These are phyloP conservation scores for Bothrops jararaca DNA, from an alignment of 2,113 vertebrate species.

Conservation along the genomic window DNA sequence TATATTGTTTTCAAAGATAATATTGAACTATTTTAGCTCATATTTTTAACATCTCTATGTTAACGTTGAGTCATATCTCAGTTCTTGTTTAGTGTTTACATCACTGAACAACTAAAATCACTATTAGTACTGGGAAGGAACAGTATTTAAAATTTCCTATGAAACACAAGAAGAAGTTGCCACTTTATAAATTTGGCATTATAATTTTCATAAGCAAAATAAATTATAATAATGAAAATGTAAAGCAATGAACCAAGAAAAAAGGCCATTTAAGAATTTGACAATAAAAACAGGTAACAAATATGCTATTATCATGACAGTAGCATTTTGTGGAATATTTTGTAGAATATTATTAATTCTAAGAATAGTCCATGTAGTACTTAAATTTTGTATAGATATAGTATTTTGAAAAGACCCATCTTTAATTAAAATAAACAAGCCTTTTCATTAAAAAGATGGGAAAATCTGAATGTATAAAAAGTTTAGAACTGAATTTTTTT, in stretches of 20 bases:
- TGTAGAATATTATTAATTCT: constrained; percentile 1
- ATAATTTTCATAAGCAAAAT: not conserved
- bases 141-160: not conserved
- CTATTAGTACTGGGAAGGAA: not conserved
- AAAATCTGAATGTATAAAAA: not conserved
- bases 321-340: constrained; percentile 4
- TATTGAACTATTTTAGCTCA: not conserved
- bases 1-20: constrained; percentile 11
- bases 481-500: not conserved
- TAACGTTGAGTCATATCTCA: not conserved
- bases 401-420: not conserved
- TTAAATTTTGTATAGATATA: not conserved
- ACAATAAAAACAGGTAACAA: not conserved
- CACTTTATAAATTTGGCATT: not conserved
- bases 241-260: not conserved
- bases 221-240: not conserved
- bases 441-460: not conserved
- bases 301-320: not conserved
- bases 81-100: not conserved
- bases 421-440: not conserved
- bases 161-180: not conserved
- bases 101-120: not conserved
- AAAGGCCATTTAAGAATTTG: not conserved
- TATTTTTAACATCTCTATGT: not conserved
- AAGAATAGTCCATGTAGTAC: not conserved